A percentile compares a stretch with the other conserved stretches of the same genome.
phyloP scores from a whole-genome alignment of 2,888 invertebrate genomes.

The Agriotes lineatus region DNA sequence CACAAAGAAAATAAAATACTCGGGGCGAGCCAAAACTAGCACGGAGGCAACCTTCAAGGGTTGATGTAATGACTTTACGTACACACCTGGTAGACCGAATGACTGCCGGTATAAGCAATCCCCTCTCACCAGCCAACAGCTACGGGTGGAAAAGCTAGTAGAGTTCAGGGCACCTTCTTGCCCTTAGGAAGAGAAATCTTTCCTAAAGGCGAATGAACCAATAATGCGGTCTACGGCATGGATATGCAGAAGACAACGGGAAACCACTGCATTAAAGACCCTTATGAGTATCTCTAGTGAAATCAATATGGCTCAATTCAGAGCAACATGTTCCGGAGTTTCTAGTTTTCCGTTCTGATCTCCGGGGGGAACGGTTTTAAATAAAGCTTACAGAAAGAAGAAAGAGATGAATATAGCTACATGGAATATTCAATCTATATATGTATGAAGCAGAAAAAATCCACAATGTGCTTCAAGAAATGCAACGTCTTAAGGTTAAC shows the following conservation, averaged over 20 bases:
- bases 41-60: neutral
- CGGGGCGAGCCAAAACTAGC: too few species aligned
- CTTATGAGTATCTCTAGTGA: constrained; percentile 27
- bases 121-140: constrained; percentile 43
- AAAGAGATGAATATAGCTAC: constrained; percentile 14
- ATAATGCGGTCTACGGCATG: constrained; percentile 31
- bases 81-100: constrained; percentile 1
- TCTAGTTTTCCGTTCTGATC: constrained; percentile 26
- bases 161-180: constrained; percentile 33
- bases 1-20: too few species aligned
- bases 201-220: constrained; percentile 33
- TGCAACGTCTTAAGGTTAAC: constrained; percentile 14
- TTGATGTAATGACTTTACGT: neutral
- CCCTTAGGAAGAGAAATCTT: constrained; percentile 30
- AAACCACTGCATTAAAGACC: constrained; percentile 39
- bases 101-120: constrained; percentile 35
- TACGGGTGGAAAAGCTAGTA: constrained; percentile 38
- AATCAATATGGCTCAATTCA: constrained; percentile 26
- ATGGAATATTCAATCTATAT: constrained; percentile 1
- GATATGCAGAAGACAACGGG: constrained; percentile 32
- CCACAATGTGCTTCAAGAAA: constrained; percentile 17
- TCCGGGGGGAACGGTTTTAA: constrained; percentile 26
- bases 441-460: constrained; percentile 11
- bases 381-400: constrained; percentile 15
- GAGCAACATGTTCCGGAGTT: constrained; percentile 25